phyloP scores from a whole-genome alignment of 2,797 vertebrate genomes.

The Labroides dimidiatus region DNA sequence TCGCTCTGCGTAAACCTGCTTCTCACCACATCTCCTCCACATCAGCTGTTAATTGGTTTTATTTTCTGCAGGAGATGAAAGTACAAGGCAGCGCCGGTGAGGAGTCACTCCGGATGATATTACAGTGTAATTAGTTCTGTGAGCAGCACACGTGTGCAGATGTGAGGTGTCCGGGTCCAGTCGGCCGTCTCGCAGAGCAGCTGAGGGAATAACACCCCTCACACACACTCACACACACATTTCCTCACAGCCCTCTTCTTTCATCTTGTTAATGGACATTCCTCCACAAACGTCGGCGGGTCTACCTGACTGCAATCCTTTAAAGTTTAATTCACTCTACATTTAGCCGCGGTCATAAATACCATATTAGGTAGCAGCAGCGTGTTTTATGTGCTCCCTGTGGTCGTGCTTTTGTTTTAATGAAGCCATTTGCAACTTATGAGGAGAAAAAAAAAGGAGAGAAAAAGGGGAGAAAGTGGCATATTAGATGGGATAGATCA shows the following conservation, averaged over 20 bases:
- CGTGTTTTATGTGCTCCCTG: conserved; percentile 93
- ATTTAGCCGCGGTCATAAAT: conserved; percentile 98
- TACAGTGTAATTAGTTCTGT: conserved; percentile 74
- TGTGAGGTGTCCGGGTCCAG: conserved; percentile 78
- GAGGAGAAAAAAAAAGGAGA: conserved; percentile 84
- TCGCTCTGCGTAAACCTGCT: conserved; percentile 36
- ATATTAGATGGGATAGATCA: conserved; percentile 93
- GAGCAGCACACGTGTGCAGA: conserved; percentile 78
- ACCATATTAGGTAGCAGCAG: conserved; percentile 95
- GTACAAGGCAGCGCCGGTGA: conserved; percentile 17
- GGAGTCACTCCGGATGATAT: conserved; percentile 59
- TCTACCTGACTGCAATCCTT: conserved; percentile 98
- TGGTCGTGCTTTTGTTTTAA: conserved; percentile 99
- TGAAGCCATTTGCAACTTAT: conserved; percentile 99
- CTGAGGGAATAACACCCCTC: conserved; percentile 78
- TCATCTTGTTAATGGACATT: conserved; percentile 97
- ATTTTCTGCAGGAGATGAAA: conserved; percentile 65
- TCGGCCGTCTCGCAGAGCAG: conserved; percentile 77
- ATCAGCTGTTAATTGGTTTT: conserved; percentile 66
- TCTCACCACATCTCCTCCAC: conserved; percentile 29
- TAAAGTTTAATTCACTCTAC: conserved; percentile 99
- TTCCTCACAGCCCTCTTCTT: conserved; percentile 78
- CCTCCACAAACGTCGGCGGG: conserved; percentile 88
- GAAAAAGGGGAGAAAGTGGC: conserved; percentile 77
- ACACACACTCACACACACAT: neutral